These are phyloP conservation scores for Chionoecetes opilio DNA, from an alignment of 1,140 invertebrate genomes.

Conservation along the genomic window DNA sequence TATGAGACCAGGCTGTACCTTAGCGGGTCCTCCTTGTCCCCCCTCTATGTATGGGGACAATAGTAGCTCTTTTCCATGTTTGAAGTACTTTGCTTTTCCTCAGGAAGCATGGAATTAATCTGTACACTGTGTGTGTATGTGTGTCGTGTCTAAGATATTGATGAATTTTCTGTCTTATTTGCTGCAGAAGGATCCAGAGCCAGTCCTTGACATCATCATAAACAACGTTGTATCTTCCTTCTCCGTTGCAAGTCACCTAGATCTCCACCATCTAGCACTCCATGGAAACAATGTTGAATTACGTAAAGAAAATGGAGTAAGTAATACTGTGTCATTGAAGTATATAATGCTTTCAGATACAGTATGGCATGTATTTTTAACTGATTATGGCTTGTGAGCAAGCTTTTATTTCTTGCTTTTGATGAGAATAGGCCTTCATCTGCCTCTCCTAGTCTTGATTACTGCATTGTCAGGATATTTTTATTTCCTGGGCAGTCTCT, in stretches of 20 bases:
- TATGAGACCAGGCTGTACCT: too few species aligned
- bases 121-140: too few species aligned
- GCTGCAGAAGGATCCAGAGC: constrained; percentile 83
- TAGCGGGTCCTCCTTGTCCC: too few species aligned
- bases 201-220: constrained; percentile 96
- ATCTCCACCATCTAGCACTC: constrained; percentile 96
- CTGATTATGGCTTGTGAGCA: neutral
- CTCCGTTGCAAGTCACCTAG: constrained; percentile 98
- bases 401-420: neutral
- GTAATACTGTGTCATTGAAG: constrained; percentile 79
- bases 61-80: too few species aligned
- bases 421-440: too few species aligned
- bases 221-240: constrained; percentile 99
- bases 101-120: too few species aligned
- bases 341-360: neutral
- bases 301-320: constrained; percentile 95
- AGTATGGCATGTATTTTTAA: neutral
- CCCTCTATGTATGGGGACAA: too few species aligned
- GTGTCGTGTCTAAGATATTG: neutral
- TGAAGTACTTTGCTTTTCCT: too few species aligned
- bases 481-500: too few species aligned
- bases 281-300: constrained; percentile 98
- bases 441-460: too few species aligned
- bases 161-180: neutral
- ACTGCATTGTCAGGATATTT: too few species aligned